These are phyloP conservation scores for Mungos mungo DNA, from an alignment of 2,113 vertebrate genomes.

Conservation along the genomic window DNA sequence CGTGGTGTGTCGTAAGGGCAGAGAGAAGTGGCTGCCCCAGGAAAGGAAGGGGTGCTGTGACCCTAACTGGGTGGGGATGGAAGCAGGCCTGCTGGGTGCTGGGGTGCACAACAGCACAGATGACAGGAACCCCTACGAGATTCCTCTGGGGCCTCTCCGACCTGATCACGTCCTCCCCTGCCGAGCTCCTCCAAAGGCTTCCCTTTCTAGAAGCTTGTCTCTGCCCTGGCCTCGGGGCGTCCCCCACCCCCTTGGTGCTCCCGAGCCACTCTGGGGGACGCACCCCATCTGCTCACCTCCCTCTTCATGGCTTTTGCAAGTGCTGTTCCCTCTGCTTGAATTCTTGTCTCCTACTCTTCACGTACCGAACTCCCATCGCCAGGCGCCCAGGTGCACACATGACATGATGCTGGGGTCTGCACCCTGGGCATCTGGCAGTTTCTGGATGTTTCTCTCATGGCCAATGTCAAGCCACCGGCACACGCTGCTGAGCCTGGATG, in stretches of 20 bases:
- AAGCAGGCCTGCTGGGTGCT: neutral
- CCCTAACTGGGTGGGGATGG: neutral
- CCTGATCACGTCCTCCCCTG: rapidly evolving
- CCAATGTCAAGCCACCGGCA: too few species aligned
- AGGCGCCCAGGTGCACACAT: neutral
- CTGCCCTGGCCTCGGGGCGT: rapidly evolving
- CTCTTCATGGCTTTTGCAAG: neutral
- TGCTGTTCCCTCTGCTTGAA: neutral
- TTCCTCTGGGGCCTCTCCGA: rapidly evolving
- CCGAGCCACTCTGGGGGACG: neutral
- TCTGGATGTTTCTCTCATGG: neutral
- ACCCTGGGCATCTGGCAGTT: neutral
- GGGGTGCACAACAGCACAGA: neutral
- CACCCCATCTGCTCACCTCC: neutral
- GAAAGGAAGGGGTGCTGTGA: too few species aligned
- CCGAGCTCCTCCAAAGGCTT: neutral
- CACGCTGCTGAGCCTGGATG: rapidly evolving
- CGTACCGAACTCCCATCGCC: neutral
- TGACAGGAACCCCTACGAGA: rapidly evolving
- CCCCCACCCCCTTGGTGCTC: neutral
- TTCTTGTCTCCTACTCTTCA: neutral
- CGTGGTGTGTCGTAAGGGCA: rapidly evolving
- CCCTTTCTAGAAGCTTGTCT: neutral
- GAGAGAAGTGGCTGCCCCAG: neutral
- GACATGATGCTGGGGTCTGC: too few species aligned